Evolutionary conservation across 2,888 invertebrate species (phyloP).

Genomic region (Acrobasis suavella): DNA sequence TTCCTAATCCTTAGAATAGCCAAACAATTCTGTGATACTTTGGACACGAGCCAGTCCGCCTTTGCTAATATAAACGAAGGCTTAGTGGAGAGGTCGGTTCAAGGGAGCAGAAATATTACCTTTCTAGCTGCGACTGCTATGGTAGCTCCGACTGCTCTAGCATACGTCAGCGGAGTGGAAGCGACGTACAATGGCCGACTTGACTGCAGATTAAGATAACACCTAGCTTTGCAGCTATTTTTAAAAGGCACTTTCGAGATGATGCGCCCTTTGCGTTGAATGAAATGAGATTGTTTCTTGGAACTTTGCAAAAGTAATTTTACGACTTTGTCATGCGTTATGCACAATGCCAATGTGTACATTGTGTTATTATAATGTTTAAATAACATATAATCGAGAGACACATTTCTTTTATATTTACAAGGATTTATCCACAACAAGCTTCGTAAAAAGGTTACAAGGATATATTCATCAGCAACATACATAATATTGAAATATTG

Average conservation of each 20-base stretch:
- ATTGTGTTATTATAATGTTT: too few species aligned
- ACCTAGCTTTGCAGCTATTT: constrained; percentile 19
- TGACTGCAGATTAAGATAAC: constrained; percentile 23
- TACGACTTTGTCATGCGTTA: too few species aligned
- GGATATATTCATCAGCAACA: too few species aligned
- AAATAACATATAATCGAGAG: too few species aligned
- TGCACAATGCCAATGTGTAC: too few species aligned
- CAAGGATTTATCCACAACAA: too few species aligned
- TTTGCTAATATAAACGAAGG: constrained; percentile 22
- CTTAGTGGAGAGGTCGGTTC: constrained; percentile 42
- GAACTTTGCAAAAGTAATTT: not conserved
- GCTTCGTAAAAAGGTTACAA: too few species aligned
- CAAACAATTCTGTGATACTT: not conserved
- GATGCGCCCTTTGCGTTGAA: constrained; percentile 7
- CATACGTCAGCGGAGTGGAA: constrained; percentile 22
- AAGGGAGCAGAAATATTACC: constrained; percentile 48
- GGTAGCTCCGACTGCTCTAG: constrained; percentile 9
- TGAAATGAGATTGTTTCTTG: not conserved
- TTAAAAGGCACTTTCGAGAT: constrained; percentile 20
- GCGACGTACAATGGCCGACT: constrained; percentile 17
- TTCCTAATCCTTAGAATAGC: not conserved
- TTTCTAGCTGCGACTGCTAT: constrained; percentile 13
- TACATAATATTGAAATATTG: too few species aligned
- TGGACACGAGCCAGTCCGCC: not conserved
- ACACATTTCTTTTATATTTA: too few species aligned